Evolutionary conservation across 2,888 invertebrate species (phyloP).

Genomic region (Leptura quadrifasciata): DNA sequence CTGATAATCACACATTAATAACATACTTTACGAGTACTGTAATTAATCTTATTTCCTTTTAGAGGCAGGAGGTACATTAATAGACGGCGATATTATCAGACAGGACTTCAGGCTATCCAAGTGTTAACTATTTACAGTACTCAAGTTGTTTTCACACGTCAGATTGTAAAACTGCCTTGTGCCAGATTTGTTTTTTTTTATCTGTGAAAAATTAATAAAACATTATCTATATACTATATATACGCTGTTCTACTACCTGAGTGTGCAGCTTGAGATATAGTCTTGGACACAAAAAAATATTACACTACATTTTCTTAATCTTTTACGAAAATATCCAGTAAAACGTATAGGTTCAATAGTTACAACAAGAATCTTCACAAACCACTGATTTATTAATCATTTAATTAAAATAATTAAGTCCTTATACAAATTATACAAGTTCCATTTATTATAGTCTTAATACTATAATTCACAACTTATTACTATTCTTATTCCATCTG

Average conservation of each 20-base stretch:
- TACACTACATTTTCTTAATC: too few species aligned
- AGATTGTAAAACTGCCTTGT: conserved; percentile 19
- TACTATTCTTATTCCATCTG: too few species aligned
- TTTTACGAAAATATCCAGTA: too few species aligned
- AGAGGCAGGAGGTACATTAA: conserved; percentile 15
- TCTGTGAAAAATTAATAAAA: not conserved
- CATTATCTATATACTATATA: not conserved
- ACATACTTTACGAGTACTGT: not conserved
- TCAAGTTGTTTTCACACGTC: conserved; percentile 21
- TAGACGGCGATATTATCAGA: conserved; percentile 8
- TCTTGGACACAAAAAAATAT: too few species aligned
- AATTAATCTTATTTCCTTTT: conserved; percentile 29
- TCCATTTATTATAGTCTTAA: too few species aligned
- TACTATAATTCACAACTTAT: too few species aligned
- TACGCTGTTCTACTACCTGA: not conserved
- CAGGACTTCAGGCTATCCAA: conserved; percentile 3
- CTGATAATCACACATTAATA: conserved; percentile 5
- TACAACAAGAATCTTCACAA: too few species aligned
- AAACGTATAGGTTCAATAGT: too few species aligned
- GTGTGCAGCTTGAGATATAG: too few species aligned
- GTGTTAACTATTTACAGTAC: not conserved
- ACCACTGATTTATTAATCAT: too few species aligned
- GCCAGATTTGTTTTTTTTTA: conserved; percentile 10
- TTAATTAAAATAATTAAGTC: too few species aligned
- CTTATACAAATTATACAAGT: too few species aligned